These are phyloP conservation scores for Oscheius sp. DNA, from an alignment of 2,888 invertebrate species.

Conservation along the genomic window DNA sequence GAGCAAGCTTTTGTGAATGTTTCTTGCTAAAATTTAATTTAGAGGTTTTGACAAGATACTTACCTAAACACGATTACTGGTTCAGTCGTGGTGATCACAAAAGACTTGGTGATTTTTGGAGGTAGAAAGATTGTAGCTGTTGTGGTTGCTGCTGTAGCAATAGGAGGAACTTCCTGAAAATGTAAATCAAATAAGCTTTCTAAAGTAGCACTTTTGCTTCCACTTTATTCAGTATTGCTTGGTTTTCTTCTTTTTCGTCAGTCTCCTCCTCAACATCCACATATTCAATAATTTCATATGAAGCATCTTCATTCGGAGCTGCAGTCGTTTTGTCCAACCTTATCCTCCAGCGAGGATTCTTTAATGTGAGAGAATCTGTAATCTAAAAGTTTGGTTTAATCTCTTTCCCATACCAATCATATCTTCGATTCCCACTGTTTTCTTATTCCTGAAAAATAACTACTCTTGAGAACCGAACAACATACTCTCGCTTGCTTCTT, in stretches of 20 bases:
- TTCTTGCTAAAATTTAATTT: conserved; percentile 3
- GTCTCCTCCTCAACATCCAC: conserved; percentile 27
- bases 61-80: conserved; percentile 30
- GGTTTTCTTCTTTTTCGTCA: conserved; percentile 23
- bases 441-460: background rate
- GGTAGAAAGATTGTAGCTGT: background rate
- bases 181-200: background rate
- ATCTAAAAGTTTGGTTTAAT: background rate
- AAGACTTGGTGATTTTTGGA: background rate
- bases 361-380: conserved; percentile 11
- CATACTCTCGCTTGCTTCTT: conserved; percentile 12
- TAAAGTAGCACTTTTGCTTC: background rate
- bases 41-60: background rate
- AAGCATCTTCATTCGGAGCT: conserved; percentile 7
- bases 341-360: conserved; percentile 22
- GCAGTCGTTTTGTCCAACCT: conserved; percentile 16
- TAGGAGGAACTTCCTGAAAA: background rate
- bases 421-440: conserved; percentile 3
- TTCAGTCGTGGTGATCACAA: conserved; percentile 11
- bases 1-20: background rate
- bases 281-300: conserved; percentile 30
- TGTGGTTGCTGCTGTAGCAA: background rate
- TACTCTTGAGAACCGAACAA: background rate
- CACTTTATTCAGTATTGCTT: background rate
- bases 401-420: background rate